Conservation (phyloP, 2,888 invertebrate species). For the Folsomia candida region DNA sequence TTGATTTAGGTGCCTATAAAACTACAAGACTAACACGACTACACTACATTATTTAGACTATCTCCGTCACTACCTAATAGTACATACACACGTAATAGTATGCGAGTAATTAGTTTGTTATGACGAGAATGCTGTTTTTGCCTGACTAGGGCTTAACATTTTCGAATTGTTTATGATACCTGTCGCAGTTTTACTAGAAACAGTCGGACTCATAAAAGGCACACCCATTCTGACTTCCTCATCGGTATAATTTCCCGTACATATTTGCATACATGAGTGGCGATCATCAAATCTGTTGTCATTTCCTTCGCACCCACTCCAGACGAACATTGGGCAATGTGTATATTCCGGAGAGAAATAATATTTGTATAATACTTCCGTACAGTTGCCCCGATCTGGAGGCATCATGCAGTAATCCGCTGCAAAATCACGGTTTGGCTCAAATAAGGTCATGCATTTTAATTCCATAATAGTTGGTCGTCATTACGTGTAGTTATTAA, state of each 20-base stretch:
- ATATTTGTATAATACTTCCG: slow-evolving; percentile 23
- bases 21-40: too few species aligned
- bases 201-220: too few species aligned
- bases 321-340: slow-evolving; percentile 33
- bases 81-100: not conserved
- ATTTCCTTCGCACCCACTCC: slow-evolving; percentile 38
- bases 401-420: not conserved
- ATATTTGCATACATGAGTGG: slow-evolving; percentile 35
- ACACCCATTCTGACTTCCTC: not conserved
- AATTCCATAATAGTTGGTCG: too few species aligned
- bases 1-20: not conserved
- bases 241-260: slow-evolving; percentile 29
- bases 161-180: not conserved
- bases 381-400: slow-evolving; percentile 28
- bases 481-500: too few species aligned
- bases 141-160: not conserved
- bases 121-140: not conserved
- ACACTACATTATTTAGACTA: not conserved
- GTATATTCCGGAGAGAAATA: slow-evolving; percentile 30
- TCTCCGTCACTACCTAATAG: not conserved
- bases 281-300: slow-evolving; percentile 37
- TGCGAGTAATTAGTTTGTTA: not conserved
- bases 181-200: not conserved
- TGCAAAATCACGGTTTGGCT: not conserved
- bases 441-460: not conserved